Base-by-base conservation (phyloP, 64 coral and sea anemone genomes). In the Stylophora pistillata region DNA sequence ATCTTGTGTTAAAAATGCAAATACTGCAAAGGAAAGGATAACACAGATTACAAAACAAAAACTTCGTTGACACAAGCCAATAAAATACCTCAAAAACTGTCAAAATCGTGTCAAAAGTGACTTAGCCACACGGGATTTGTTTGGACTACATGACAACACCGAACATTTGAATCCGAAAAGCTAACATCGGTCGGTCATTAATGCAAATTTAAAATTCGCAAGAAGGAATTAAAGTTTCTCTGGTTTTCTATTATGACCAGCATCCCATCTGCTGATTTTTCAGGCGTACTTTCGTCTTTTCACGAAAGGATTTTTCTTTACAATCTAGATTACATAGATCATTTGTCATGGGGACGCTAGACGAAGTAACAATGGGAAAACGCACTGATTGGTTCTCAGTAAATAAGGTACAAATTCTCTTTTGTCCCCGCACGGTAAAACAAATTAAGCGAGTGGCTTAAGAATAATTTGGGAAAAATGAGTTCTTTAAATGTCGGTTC, bases 1-100 rank as follows among this genome's bases (percentile, higher is more conserved):
- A 77, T 68, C 72, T 18, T 15, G 13, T 64, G 25, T 77, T 75
- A 91, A 91, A 41, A 47, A 70, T 78, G 69, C 90, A 78, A 91
- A 86, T 86, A 91, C 7, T 68, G 58, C 47, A 91, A 78, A 86
- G 14, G 72, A 62, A 91, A 86, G 59, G 14, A 91, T 53, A 86
- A 86, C 41, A 86, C 55, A 88, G 53, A 60, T 89, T 65, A 72
- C 68, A 79, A 68, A 27, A 84, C 81, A 74, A 73, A 68, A 77
- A 31, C 30, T 84, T 86, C 29, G 62, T 85, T 91, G 81, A 91
- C 90, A 91, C 53, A 70, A 91, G 88, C 72, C 72, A 90, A 90
- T 90, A 83, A 79, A 90, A 73, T 61, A 26, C 57, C 71, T 78
- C 32, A 84, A n/a, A 84, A 84, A 27, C 80, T 84, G 80, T 70